phyloP scores from a whole-genome alignment of 2,797 vertebrate species.

The Notamacropus eugenii region DNA sequence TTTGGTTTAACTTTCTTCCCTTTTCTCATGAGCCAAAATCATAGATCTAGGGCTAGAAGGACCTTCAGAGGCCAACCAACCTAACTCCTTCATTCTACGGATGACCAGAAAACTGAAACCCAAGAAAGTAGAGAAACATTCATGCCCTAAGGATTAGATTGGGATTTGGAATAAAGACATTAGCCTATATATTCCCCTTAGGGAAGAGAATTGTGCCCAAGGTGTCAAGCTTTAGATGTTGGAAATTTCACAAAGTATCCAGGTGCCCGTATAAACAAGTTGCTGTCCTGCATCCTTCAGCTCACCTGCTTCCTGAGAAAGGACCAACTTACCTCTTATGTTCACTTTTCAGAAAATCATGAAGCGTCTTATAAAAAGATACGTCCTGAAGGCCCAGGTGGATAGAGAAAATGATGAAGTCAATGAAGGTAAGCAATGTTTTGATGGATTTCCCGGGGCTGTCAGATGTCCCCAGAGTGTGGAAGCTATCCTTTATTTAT shows the following conservation, averaged over 20 bases:
- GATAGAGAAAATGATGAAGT: constrained; percentile 98
- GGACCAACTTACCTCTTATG: constrained; percentile 21
- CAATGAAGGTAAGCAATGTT: constrained; percentile 92
- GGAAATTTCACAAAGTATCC: background rate
- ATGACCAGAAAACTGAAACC: background rate
- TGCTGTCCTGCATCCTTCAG: fast-evolving
- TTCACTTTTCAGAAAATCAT: constrained; percentile 93
- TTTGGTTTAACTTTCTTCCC: background rate
- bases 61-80: background rate
- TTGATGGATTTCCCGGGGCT: background rate
- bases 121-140: background rate
- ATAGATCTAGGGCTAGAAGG: background rate
- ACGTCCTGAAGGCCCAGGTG: constrained; percentile 97
- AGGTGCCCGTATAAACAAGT: fast-evolving
- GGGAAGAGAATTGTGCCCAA: background rate
- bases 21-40: background rate
- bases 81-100: background rate
- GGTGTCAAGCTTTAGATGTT: background rate
- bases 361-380: constrained; percentile 98
- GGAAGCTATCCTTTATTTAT: background rate
- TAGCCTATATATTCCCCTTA: background rate
- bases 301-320: background rate
- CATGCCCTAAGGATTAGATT: background rate
- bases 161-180: background rate
- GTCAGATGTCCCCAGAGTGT: background rate